A percentile compares a stretch with the other conserved stretches of the same genome.
phyloP scores from a whole-genome alignment of 2,888 invertebrate genomes.

The Macrophya annulata region DNA sequence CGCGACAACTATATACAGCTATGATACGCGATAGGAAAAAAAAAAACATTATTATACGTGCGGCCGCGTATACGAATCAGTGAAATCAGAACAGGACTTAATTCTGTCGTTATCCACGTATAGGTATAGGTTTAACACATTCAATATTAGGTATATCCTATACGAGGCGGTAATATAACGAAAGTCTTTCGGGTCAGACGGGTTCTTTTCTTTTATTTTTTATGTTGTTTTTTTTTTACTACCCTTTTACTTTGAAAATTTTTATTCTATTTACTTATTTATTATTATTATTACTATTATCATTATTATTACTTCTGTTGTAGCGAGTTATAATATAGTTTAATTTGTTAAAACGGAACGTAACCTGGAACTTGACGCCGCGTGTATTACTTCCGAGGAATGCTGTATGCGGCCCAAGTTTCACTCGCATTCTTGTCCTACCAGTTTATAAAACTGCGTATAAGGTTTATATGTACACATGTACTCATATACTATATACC shows the following conservation, averaged over 20 bases:
- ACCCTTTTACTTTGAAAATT: neutral
- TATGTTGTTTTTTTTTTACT: neutral
- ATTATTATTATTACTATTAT: no score
- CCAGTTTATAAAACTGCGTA: constrained; percentile 52
- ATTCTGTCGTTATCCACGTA: neutral
- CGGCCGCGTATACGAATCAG: constrained; percentile 1
- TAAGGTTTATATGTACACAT: neutral
- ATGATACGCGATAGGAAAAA: neutral
- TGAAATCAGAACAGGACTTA: constrained; percentile 5
- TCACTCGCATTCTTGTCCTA: constrained; percentile 65
- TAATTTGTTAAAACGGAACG: constrained; percentile 24
- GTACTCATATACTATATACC: neutral
- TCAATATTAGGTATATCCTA: no score
- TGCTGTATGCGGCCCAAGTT: constrained; percentile 59
- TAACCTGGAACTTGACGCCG: constrained; percentile 41
- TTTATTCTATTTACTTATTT: neutral
- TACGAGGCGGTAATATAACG: neutral
- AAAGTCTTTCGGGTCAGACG: neutral
- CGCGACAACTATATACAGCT: neutral
- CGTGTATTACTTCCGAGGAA: constrained; percentile 61
- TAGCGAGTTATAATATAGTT: neutral
- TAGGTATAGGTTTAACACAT: neutral
- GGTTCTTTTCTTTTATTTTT: neutral
- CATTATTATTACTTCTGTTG: neutral
- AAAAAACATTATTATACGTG: neutral